These are phyloP conservation scores for Canis aureus DNA, from an alignment of 2,113 vertebrate genomes.

Conservation along the genomic window DNA sequence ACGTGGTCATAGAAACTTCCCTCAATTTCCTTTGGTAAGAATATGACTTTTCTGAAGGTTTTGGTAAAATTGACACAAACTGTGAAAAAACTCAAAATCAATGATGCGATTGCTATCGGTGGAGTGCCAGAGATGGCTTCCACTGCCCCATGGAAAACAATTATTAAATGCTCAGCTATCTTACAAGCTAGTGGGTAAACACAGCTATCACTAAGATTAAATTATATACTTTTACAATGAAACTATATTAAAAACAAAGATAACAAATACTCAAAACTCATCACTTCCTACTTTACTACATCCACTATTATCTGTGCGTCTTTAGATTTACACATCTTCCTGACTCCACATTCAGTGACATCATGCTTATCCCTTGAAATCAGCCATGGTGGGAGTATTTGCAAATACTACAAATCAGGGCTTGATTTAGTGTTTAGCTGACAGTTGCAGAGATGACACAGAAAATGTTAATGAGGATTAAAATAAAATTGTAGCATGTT, in stretches of 20 bases:
- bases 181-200: neutral
- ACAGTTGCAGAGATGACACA: neutral
- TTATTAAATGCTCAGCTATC: neutral
- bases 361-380: neutral
- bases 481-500: neutral
- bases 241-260: neutral
- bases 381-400: neutral
- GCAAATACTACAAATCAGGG: neutral
- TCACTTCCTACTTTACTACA: neutral
- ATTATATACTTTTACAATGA: neutral
- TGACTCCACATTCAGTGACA: neutral
- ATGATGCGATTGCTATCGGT: neutral
- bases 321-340: neutral
- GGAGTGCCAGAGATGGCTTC: neutral
- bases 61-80: neutral
- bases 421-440: neutral
- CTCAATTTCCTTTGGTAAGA: neutral
- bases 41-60: neutral
- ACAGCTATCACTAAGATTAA: neutral
- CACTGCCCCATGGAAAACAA: neutral
- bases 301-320: neutral
- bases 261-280: neutral
- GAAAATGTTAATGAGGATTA: neutral
- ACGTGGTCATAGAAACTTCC: neutral
- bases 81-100: neutral